These are phyloP conservation scores for Drosophila histrio DNA, from an alignment of 2,888 invertebrate species.

Conservation along the genomic window DNA sequence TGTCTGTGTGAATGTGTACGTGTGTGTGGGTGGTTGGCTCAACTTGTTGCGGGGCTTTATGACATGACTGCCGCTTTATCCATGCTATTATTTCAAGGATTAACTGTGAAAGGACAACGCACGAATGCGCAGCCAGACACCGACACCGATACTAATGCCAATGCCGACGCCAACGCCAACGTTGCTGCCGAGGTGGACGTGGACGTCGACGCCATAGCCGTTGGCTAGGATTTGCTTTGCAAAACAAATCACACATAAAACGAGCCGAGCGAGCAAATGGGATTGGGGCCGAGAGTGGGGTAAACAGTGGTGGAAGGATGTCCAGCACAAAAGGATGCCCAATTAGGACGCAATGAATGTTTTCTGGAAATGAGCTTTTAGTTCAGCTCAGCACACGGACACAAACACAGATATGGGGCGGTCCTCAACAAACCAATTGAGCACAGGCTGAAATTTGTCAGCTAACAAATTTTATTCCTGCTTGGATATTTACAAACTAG, in stretches of 20 bases:
- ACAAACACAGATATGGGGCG: background rate
- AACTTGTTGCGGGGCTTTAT: slow-evolving; percentile 77
- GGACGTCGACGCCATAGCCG: slow-evolving; percentile 17
- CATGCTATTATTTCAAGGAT: slow-evolving; percentile 79
- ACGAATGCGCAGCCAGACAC: slow-evolving; percentile 55
- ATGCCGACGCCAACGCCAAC: background rate
- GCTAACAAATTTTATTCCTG: slow-evolving; percentile 62
- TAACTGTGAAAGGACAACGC: slow-evolving; percentile 71
- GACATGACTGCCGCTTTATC: slow-evolving; percentile 71
- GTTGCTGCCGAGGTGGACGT: background rate
- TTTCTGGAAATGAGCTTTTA: slow-evolving; percentile 35
- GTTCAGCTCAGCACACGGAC: background rate
- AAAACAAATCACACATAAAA: slow-evolving; percentile 68
- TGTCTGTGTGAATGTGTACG: slow-evolving; percentile 14
- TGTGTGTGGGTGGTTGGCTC: slow-evolving; percentile 50
- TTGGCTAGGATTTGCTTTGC: slow-evolving; percentile 60
- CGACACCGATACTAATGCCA: slow-evolving; percentile 6
- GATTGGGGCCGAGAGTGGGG: background rate
- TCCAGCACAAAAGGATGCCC: slow-evolving; percentile 32
- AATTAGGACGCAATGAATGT: slow-evolving; percentile 60
- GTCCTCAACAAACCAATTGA: slow-evolving; percentile 12
- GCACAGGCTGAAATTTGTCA: slow-evolving; percentile 34
- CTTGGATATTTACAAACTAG: slow-evolving; percentile 59
- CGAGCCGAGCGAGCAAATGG: slow-evolving; percentile 29
- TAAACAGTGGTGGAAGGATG: background rate